These are phyloP conservation scores for Acleris emargana DNA, from an alignment of 2,888 invertebrate species.

Conservation along the genomic window DNA sequence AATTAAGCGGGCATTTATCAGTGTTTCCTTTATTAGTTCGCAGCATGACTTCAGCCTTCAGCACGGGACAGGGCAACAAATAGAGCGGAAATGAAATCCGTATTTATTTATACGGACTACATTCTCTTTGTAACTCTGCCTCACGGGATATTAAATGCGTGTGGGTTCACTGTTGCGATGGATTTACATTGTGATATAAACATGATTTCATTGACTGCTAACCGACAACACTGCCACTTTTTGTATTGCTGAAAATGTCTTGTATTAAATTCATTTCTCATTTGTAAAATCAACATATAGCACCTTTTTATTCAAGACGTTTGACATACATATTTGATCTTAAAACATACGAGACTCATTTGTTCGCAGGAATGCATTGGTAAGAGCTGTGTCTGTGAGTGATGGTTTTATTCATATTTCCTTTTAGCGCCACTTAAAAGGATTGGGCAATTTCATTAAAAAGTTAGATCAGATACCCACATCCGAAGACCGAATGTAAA, in stretches of 20 bases:
- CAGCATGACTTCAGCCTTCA: conserved; percentile 52
- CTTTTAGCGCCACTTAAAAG: conserved; percentile 10
- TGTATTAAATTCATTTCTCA: no score
- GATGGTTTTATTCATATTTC: not conserved
- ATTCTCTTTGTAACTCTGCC: conserved; percentile 4
- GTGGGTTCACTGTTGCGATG: not conserved
- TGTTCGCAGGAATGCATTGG: no score
- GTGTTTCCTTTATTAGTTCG: conserved; percentile 60
- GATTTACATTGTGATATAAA: not conserved
- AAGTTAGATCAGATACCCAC: conserved; percentile 65
- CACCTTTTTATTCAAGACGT: not conserved
- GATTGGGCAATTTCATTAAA: conserved; percentile 62
- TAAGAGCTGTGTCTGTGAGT: not conserved
- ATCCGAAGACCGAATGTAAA: conserved; percentile 69
- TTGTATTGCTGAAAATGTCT: no score
- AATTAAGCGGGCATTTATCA: conserved; percentile 68
- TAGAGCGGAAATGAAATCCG: conserved; percentile 30
- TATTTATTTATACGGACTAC: conserved; percentile 15
- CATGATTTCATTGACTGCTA: no score
- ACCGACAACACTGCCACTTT: no score
- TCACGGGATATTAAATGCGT: conserved; percentile 1
- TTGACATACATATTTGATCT: not conserved
- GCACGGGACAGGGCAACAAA: conserved; percentile 22
- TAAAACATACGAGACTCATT: not conserved
- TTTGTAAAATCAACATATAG: no score